phyloP scores from a whole-genome alignment of 2,797 vertebrate species.

The Chrosomus eos region DNA sequence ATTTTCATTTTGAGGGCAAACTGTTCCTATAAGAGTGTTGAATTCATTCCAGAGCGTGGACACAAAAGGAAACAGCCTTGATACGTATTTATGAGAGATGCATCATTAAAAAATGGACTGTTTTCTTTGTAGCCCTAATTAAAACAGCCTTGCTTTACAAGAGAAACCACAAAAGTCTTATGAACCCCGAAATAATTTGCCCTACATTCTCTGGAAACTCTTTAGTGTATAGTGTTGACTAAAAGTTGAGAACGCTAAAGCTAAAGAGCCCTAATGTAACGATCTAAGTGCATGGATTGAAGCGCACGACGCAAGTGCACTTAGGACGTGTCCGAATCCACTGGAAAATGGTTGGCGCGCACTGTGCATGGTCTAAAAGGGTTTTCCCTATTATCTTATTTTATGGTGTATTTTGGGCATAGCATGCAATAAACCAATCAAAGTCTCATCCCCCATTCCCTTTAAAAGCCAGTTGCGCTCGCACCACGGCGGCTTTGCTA shows the following conservation, averaged over 20 bases:
- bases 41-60: background rate
- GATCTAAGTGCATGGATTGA: too few relatives aligned
- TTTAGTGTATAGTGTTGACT: background rate
- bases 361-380: too few relatives aligned
- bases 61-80: conserved; percentile 3
- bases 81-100: background rate
- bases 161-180: background rate
- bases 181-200: background rate
- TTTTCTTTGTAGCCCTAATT: conserved; percentile 9
- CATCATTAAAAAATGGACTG: conserved; percentile 8
- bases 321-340: too few relatives aligned
- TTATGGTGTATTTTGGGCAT: too few relatives aligned
- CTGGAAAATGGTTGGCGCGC: too few relatives aligned
- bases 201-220: background rate
- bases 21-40: background rate
- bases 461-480: too few relatives aligned
- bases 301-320: too few relatives aligned
- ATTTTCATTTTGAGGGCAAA: background rate
- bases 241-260: background rate
- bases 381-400: too few relatives aligned
- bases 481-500: too few relatives aligned
- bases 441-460: too few relatives aligned
- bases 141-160: conserved; percentile 5
- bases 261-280: background rate
- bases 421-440: too few relatives aligned